Base-by-base conservation (phyloP, 2,888 invertebrate genomes). In the Drosophila multiciliata region DNA sequence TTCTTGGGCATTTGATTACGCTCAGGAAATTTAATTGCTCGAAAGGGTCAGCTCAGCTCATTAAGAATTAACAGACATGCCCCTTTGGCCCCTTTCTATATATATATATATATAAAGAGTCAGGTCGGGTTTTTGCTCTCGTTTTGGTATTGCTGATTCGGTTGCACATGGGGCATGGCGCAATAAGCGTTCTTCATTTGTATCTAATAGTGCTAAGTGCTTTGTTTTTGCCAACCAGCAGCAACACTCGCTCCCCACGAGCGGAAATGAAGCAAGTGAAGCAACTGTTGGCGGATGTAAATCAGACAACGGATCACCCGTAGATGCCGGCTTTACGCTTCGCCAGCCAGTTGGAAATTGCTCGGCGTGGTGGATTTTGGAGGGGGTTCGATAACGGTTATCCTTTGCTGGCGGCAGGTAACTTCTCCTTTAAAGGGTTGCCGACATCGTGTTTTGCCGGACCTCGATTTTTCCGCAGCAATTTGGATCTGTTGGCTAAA, bases 151-250 rank as follows among this genome's bases (percentile, higher is more conserved):
- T 61, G 33, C 42, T 57, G 53, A 62, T 52, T 53, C 54, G 57
- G 59, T 64, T 65, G 45, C 42, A 55, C 54, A 68, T 48, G 67
- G 75, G 67, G 75, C 66, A 45, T 42, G 66, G 54, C 65, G 68
- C 71, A 67, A 88, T 90, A 90, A 81, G 81, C 72, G 60, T 66
- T 57, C 54, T 66, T 66, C 55, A 68, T 73, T 75, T 82, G 58
- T 83, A 70, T 80, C 83, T 86, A 88, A 88, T 89, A 86, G 78
- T 74, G 78, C 68, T 83, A 80, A 85, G 87, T 89, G 84, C 81
- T 72, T 45, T 85, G 57, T 12, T 45, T 45, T 45, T 69, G 73
- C 45, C 64, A 59, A 65, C 48, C 74, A 74, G 71, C 57, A 48
- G 76, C 59, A 33, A 40, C 8, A 42, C 61, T 49, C 53, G 61